Base-by-base conservation (phyloP, 1,140 invertebrate genomes). In the Solenopsis invicta region DNA sequence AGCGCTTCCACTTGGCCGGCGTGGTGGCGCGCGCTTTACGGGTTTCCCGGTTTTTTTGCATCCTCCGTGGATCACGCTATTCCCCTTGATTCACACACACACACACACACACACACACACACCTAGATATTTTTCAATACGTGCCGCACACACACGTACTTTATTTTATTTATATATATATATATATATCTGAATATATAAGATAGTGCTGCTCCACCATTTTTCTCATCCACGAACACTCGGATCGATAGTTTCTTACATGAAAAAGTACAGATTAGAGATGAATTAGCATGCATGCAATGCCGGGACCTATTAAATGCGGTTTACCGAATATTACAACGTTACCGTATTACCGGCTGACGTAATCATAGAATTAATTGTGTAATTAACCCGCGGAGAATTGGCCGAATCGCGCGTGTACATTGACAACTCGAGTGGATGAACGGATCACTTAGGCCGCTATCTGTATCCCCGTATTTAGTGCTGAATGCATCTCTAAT, bases 301-400 rank as follows among this genome's bases (percentile, higher is more conserved):
- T 41, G 54, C 21, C 37, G 56, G 21, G 54, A 9, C 41, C 71
- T 50, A 84, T 84, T 75, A 84, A 84, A 84, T 61, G 69, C 67
- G 54, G 67, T 56, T 74, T 72, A 71, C 56, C 24, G 48, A 16
- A 21, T 18, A 41, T 48, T 75, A 75, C 72, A 61, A 75, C 45
- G 41, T 74, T 61, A 62, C 29, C 45, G 24, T 74, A 82, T 59
- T 61, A 69, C 41, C 21, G 67, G 52, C 54, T 21, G 66, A 82
- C 69, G 45, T 84, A 84, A 84, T 84, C 69, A 45, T 50, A 62
- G 54, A 84, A 75, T 84, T 84, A 84, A 75, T 84, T 84, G 80
- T 84, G 80, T 74, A 84, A 84, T 84, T 74, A 84, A 75, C 54
- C 69, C 50, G 12, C 24, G 80, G 69, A 62, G 54, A 61, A 84